Conservation (phyloP, 2,113 vertebrate species). For the Melanotaenia duboulayi region DNA sequence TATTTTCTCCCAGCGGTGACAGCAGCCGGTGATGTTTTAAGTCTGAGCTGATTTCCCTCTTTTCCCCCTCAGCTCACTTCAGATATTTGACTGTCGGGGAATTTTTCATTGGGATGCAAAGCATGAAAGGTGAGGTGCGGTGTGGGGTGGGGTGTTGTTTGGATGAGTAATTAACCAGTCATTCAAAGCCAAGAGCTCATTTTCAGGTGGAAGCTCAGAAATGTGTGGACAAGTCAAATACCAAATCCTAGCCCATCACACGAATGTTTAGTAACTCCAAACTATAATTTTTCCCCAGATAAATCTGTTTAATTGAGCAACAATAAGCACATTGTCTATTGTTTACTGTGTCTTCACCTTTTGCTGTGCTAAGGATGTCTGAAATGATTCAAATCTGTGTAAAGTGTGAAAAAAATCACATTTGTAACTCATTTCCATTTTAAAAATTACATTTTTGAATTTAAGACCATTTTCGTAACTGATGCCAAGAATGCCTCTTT, state of each 20-base stretch:
- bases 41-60: conserved; percentile 64
- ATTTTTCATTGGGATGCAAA: conserved; percentile 73
- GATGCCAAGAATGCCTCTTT: no score
- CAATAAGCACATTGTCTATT: conserved; percentile 42
- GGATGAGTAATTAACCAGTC: conserved; percentile 78
- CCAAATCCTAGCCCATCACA: conserved; percentile 36
- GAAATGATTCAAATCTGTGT: not conserved
- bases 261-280: conserved; percentile 26
- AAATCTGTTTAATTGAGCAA: conserved; percentile 8
- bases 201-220: conserved; percentile 67
- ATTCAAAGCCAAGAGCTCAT: conserved; percentile 77
- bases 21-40: conserved; percentile 77
- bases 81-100: conserved; percentile 77
- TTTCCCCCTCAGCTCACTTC: conserved; percentile 55
- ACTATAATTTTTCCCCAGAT: conserved; percentile 2
- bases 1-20: conserved; percentile 76
- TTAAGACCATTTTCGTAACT: no score
- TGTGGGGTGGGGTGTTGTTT: conserved; percentile 44
- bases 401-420: no score
- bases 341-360: conserved; percentile 1
- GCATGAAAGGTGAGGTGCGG: conserved; percentile 72
- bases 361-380: not conserved
- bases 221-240: conserved; percentile 58
- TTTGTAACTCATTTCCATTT: no score
- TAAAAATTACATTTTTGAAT: no score